Evolutionary conservation across 2,797 vertebrate genomes (phyloP).

Genomic region (Alosa sapidissima): DNA sequence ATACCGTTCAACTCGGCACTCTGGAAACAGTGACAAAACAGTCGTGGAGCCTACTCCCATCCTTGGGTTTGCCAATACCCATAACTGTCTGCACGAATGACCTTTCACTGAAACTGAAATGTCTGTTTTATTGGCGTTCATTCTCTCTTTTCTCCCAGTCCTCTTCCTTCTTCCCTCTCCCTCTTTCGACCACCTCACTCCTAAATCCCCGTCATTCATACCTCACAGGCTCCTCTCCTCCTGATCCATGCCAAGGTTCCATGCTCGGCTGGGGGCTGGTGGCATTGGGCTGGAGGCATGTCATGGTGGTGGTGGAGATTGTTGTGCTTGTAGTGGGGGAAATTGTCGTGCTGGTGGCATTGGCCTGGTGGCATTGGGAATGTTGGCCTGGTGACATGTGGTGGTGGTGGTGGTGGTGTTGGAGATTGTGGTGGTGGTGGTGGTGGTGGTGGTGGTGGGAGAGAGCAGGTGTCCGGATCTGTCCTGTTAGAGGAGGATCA

Average conservation of each 20-base stretch:
- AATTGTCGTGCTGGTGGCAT: not conserved
- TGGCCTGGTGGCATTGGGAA: not conserved
- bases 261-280: not conserved
- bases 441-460: slow-evolving; percentile 41
- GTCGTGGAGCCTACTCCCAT: too few species aligned
- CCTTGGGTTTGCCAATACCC: too few species aligned
- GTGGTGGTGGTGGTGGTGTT: not conserved
- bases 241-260: slow-evolving; percentile 1
- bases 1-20: too few species aligned
- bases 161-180: not conserved
- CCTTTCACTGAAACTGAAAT: too few species aligned
- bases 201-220: not conserved
- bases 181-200: not conserved
- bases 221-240: not conserved
- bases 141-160: not conserved
- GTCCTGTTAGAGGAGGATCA: slow-evolving; percentile 56
- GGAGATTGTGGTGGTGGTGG: slow-evolving; percentile 29
- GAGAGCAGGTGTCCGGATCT: slow-evolving; percentile 56
- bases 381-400: not conserved
- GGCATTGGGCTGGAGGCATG: not conserved
- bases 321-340: not conserved
- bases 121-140: not conserved
- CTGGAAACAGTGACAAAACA: too few species aligned
- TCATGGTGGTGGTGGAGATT: not conserved
- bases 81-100: too few species aligned